Conservation (phyloP, 2,113 vertebrate species). For the Chroicocephalus ridibundus region DNA sequence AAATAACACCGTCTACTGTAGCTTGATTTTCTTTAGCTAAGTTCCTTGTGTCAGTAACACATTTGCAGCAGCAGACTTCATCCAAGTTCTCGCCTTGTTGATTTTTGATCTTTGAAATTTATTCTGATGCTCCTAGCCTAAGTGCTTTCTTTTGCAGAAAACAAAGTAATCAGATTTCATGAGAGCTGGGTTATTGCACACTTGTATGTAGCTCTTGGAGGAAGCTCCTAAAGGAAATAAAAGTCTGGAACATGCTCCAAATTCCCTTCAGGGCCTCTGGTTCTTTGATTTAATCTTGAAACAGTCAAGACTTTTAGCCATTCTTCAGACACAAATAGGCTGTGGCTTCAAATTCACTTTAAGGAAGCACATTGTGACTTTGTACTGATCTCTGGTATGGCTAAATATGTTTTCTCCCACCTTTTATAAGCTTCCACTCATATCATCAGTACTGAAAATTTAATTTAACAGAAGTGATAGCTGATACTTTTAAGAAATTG, state of each 20-base stretch:
- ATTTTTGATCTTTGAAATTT: background rate
- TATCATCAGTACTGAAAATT: background rate
- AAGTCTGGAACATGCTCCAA: background rate
- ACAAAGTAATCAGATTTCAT: slow-evolving; percentile 8
- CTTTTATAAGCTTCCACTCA: background rate
- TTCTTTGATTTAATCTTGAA: slow-evolving; percentile 40
- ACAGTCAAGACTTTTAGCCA: background rate
- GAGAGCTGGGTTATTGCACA: background rate
- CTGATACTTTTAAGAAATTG: background rate
- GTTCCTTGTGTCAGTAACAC: background rate
- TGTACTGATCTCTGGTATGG: background rate
- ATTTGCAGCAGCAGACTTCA: background rate
- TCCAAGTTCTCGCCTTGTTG: background rate
- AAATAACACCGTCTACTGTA: background rate
- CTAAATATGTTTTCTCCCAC: background rate
- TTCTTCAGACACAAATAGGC: slow-evolving; percentile 17
- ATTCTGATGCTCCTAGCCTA: background rate
- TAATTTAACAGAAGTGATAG: background rate
- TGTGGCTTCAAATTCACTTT: slow-evolving; percentile 10
- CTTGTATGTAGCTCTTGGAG: slow-evolving; percentile 25
- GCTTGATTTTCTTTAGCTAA: background rate
- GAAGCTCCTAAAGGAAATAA: slow-evolving; percentile 32
- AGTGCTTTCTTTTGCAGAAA: background rate
- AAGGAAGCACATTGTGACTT: background rate
- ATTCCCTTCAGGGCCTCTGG: slow-evolving; percentile 16